Evolutionary conservation across 2,888 invertebrate genomes (phyloP).

Genomic region (Argyresthia albistria): DNA sequence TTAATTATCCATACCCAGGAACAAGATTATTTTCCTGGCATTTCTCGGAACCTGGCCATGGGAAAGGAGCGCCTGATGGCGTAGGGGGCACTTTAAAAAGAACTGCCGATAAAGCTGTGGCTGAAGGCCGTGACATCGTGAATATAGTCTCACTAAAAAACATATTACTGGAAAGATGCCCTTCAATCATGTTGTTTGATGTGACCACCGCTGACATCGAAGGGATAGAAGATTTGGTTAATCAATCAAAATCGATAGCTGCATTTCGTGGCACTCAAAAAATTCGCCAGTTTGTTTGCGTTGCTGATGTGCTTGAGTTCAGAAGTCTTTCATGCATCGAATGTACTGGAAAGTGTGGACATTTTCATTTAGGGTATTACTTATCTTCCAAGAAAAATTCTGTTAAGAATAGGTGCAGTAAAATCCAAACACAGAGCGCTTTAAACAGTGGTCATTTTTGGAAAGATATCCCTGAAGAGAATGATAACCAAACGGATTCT

Average conservation of each 20-base stretch:
- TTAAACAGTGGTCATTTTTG: conserved; percentile 1
- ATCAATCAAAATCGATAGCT: not conserved
- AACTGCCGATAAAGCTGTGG: conserved; percentile 16
- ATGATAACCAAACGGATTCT: conserved; percentile 1
- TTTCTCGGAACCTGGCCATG: conserved; percentile 22
- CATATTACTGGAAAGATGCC: not conserved
- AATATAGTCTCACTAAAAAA: not conserved
- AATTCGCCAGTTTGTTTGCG: not conserved
- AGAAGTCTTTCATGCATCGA: not conserved
- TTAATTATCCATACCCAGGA: not conserved
- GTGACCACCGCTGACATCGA: not conserved
- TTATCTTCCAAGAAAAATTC: not conserved
- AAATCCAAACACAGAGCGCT: conserved; percentile 1
- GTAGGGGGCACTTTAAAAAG: conserved; percentile 22
- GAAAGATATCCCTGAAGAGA: conserved; percentile 4
- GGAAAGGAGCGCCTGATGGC: conserved; percentile 24
- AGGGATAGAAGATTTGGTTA: not conserved
- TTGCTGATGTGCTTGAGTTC: not conserved
- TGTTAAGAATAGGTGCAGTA: not conserved
- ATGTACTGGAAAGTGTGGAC: not conserved
- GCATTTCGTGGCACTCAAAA: not conserved
- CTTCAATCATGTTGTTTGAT: not conserved
- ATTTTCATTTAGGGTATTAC: conserved; percentile 3
- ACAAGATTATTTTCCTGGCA: conserved; percentile 14
- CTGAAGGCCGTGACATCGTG: conserved; percentile 11